Percentiles rank a stretch among this genome's conserved stretches.
These are phyloP conservation scores for Serripes groenlandicus DNA, from an alignment of 2,888 invertebrate species.

Conservation along the genomic window DNA sequence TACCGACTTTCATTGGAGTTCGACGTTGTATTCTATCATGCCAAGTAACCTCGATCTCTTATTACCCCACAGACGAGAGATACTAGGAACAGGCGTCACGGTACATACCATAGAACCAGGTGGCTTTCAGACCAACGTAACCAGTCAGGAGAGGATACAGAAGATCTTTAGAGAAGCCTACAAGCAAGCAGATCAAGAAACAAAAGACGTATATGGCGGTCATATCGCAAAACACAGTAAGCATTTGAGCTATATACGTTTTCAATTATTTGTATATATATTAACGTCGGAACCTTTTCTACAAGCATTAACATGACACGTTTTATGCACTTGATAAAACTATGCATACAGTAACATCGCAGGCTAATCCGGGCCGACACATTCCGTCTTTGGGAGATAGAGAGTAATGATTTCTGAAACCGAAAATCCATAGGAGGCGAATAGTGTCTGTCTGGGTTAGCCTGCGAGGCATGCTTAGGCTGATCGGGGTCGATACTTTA, in stretches of 20 bases:
- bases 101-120: constrained; percentile 57
- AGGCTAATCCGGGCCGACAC: no score
- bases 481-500: no score
- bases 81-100: constrained; percentile 48
- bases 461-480: no score
- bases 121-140: constrained; percentile 48
- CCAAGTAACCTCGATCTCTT: no score
- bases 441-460: no score
- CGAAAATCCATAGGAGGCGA: no score
- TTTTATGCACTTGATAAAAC: background rate
- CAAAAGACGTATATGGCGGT: constrained; percentile 50
- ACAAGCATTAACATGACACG: background rate
- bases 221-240: constrained; percentile 44
- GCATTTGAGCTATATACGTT: background rate
- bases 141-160: constrained; percentile 31
- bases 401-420: background rate
- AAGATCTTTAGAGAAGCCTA: constrained; percentile 18
- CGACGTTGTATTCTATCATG: no score
- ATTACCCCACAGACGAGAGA: constrained; percentile 62
- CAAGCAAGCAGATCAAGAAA: constrained; percentile 27
- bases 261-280: background rate
- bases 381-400: no score
- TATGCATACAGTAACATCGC: background rate
- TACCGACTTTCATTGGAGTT: no score
- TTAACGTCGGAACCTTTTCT: background rate